Evolutionary conservation across 30 jellyfish, hydroid and myxozoan genomes (phyloP), one percentile per base, ranked within the genome.

Genomic region (Pseudorhiza aurosa): DNA sequence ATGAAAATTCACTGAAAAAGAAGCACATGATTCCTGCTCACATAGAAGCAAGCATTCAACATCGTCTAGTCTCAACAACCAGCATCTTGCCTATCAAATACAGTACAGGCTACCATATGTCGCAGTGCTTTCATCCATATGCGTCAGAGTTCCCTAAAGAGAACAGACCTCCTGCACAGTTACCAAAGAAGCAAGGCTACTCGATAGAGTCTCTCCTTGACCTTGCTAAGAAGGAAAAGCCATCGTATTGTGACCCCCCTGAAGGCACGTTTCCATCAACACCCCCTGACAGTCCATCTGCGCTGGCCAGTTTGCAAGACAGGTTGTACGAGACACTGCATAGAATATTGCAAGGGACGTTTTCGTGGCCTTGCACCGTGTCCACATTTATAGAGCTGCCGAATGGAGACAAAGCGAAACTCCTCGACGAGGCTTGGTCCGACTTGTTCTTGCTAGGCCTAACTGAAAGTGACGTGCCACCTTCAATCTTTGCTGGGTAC

Each of bases 131-230:
- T 17, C 71, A 50, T n/a, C 56, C 72, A 21, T 32, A 53, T n/a
- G 45, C 82, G 14, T 14, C 58, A 22, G 79, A 84, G 75, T 45
- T 46, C 9, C 93, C 89, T 1, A 79, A 72, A 37, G 94, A 85
- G 59, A 68, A 85, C 68, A 47, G 76, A 17, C 95, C 97, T 22
- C 88, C 89, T 11, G 51, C 83, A 31, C 87, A 73, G 11, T 59
- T 50, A 30, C 74, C 90, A 46, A 82, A 90, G 72, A 82, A 81
- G 62, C 76, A 88, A 22, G 77, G 72, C 28, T 92, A 92, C 75
- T 81, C 98, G 18, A 92, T 92, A 58, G 98, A 92, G 30, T 85
- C 95, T 2, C 89, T 92, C 8, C 81, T 92, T 2, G 95, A 92
- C 44, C 84, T 85, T 0, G 96, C 96, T 4, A 85, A 75, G 71